phyloP scores from a whole-genome alignment of 2,113 vertebrate species.

The Elaphurus davidianus region DNA sequence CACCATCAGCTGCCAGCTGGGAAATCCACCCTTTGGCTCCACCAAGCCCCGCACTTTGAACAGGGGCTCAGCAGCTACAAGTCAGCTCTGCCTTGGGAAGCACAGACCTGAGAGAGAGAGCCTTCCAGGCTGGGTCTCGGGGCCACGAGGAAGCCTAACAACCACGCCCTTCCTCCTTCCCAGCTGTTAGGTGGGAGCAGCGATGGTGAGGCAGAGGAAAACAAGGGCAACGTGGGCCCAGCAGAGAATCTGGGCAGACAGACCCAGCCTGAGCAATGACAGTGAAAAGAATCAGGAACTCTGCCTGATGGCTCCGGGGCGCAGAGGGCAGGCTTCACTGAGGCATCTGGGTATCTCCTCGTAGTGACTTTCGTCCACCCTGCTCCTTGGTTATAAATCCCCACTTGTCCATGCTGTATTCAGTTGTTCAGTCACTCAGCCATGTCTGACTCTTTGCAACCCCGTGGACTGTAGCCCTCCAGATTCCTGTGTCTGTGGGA shows the following conservation, averaged over 20 bases:
- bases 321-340: neutral
- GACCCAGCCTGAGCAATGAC: neutral
- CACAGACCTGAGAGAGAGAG: neutral
- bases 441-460: neutral
- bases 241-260: neutral
- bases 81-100: fast-evolving
- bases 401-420: neutral
- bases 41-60: neutral
- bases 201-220: neutral
- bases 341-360: neutral
- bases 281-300: fast-evolving
- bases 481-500: neutral
- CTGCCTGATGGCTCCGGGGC: fast-evolving
- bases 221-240: neutral
- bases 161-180: neutral
- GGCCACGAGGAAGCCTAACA: neutral
- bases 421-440: neutral
- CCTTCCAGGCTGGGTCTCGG: no score
- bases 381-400: neutral
- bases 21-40: neutral
- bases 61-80: neutral
- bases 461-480: neutral
- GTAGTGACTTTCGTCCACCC: neutral
- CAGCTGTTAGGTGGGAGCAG: neutral
- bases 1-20: constrained; percentile 14